Conservation (phyloP, 2,113 vertebrate genomes). For the Plestiodon gilberti region DNA sequence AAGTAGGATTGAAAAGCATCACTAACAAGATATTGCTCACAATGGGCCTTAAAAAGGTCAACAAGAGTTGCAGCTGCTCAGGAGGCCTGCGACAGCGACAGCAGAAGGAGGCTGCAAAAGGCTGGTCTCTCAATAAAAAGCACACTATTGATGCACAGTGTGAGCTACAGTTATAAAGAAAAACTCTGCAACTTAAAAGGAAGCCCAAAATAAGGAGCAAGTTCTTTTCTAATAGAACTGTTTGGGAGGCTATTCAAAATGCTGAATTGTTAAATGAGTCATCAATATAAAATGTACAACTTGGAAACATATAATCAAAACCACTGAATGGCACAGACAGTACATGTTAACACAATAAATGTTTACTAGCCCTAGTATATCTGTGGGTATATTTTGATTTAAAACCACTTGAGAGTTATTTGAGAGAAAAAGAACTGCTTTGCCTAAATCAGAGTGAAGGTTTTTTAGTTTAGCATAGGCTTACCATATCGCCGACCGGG, state of each 20-base stretch:
- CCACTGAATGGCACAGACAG: not conserved
- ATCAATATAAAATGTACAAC: not conserved
- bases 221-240: not conserved
- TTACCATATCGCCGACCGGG: too few species aligned
- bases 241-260: not conserved
- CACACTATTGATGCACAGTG: conserved; percentile 46
- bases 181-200: conserved; percentile 57
- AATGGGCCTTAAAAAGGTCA: conserved; percentile 54
- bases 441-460: not conserved
- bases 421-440: not conserved
- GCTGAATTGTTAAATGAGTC: not conserved
- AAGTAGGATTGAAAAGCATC: conserved; percentile 17
- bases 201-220: conserved; percentile 16
- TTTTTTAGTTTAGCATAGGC: too few species aligned
- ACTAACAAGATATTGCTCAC: conserved; percentile 19
- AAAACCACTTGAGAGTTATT: not conserved
- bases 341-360: not conserved
- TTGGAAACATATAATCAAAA: not conserved
- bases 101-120: conserved; percentile 56
- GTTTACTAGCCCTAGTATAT: not conserved
- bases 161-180: conserved; percentile 56
- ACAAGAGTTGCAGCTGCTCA: conserved; percentile 42
- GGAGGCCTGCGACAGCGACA: conserved; percentile 56
- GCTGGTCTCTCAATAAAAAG: conserved; percentile 38
- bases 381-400: not conserved